phyloP scores from a whole-genome alignment of 2,888 invertebrate genomes.

The Chymomyza procnemis region DNA sequence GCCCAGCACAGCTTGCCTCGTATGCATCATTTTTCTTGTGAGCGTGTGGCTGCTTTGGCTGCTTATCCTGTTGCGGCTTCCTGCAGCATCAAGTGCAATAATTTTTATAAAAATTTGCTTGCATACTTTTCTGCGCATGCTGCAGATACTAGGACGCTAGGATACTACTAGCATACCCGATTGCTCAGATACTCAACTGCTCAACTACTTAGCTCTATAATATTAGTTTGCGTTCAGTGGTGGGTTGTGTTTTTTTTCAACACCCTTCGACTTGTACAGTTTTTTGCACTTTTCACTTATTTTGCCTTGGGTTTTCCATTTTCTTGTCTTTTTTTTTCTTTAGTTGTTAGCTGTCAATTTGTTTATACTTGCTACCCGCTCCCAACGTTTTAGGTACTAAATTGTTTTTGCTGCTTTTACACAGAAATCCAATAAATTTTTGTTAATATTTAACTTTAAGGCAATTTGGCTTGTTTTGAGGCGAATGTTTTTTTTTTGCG shows the following conservation, averaged over 20 bases:
- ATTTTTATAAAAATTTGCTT: slow-evolving; percentile 23
- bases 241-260: no score
- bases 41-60: neutral
- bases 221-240: slow-evolving; percentile 18
- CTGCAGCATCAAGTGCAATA: slow-evolving; percentile 24
- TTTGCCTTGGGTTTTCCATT: slow-evolving; percentile 2
- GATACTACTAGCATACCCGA: neutral
- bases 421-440: slow-evolving; percentile 22
- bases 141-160: neutral
- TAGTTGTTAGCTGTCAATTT: slow-evolving; percentile 27
- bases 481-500: neutral
- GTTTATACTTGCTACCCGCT: slow-evolving; percentile 1
- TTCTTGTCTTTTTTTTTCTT: slow-evolving; percentile 12
- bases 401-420: neutral
- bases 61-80: slow-evolving; percentile 30
- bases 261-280: neutral
- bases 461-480: neutral
- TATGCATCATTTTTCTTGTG: neutral
- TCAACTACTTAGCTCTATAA: slow-evolving; percentile 13
- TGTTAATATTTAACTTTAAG: slow-evolving; percentile 1
- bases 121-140: slow-evolving; percentile 13
- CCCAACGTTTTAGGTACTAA: neutral
- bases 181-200: no score
- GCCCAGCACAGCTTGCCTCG: neutral
- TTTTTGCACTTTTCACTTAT: slow-evolving; percentile 1